Percentiles rank a stretch among this genome's conserved stretches.
Evolutionary conservation across 2,888 invertebrate genomes (phyloP).

Genomic region (Rutpela maculata): DNA sequence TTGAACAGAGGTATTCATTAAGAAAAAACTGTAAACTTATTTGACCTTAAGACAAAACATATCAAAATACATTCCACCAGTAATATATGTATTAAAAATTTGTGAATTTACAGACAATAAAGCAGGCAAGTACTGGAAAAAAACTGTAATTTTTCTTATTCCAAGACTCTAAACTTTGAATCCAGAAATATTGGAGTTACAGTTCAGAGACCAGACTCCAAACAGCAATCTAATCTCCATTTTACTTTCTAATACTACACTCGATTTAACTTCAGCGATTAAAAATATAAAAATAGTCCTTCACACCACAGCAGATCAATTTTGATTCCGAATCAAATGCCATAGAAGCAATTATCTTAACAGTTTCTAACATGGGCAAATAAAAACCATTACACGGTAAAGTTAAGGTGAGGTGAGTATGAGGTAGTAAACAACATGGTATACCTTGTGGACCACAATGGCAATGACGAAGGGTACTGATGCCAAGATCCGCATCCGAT

Average conservation of each 20-base stretch:
- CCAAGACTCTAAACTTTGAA: not conserved
- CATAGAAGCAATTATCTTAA: no score
- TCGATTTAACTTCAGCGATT: not conserved
- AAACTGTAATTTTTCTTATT: not conserved
- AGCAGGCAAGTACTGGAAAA: not conserved
- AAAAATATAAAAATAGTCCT: not conserved
- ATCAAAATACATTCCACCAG: constrained; percentile 16
- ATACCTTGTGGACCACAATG: no score
- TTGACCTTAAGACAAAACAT: constrained; percentile 21
- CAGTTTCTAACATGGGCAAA: no score
- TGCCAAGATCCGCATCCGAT: no score
- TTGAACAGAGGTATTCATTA: no score
- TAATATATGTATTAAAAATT: not conserved
- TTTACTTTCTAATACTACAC: not conserved
- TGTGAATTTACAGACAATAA: not conserved
- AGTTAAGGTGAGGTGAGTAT: no score
- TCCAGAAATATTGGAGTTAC: not conserved
- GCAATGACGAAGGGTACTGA: no score
- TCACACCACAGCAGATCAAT: no score
- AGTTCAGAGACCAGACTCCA: not conserved
- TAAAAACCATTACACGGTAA: no score
- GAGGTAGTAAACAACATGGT: no score
- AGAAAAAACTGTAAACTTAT: constrained; percentile 11
- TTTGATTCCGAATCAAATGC: no score
- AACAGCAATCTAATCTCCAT: not conserved